Base-by-base conservation (phyloP, 2,113 vertebrate genomes). In the Stegostoma tigrinum region DNA sequence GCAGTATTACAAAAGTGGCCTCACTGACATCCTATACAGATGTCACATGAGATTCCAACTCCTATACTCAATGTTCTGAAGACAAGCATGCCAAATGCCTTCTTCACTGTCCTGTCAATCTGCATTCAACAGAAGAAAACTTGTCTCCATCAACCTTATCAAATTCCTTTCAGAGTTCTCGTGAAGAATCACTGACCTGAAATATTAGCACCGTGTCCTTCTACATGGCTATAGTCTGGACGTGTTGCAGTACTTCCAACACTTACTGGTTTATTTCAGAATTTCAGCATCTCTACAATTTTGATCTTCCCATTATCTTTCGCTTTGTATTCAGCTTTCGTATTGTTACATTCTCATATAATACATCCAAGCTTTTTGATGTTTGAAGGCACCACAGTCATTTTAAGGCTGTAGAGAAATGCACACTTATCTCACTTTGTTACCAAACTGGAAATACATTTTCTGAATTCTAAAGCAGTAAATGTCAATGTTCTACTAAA, bases 391-490 rank as follows among this genome's bases (percentile, higher is more conserved):
- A 42, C 42, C 64, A 93, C 19, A n/a, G 19, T 24, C 24, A 68
- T 94, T 95, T 24, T 27, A 48, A 95, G 14, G 67, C 67, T 5
- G 34, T 17, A 12, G 42, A 52, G 93, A 72, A 45, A 61, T n/a
- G 87, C 61, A 27, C 5, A 95, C 67, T 48, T 72, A 48, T 24
- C 67, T 94, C 27, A 95, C 12, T 48, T 72, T 27, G 27, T 95
- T 95, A 95, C 66, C 2, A 23, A 95, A 48, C 23, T 95, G 38
- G 24, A 72, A 95, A 42, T n/a, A n/a, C 12, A 0, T 95, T 23
- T 48, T 95, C 72, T 95, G 38, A 95, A 95, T 95, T 95, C 72
- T 67, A 72, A 95, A 95, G 67, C 24, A 48, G 72, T 12, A 48
- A 72, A 72, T 38, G 27, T 94, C 23, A 7, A 70, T 70, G 38